phyloP scores from a whole-genome alignment of 2,113 vertebrate species.

The Onychorhynchus coronatus region DNA sequence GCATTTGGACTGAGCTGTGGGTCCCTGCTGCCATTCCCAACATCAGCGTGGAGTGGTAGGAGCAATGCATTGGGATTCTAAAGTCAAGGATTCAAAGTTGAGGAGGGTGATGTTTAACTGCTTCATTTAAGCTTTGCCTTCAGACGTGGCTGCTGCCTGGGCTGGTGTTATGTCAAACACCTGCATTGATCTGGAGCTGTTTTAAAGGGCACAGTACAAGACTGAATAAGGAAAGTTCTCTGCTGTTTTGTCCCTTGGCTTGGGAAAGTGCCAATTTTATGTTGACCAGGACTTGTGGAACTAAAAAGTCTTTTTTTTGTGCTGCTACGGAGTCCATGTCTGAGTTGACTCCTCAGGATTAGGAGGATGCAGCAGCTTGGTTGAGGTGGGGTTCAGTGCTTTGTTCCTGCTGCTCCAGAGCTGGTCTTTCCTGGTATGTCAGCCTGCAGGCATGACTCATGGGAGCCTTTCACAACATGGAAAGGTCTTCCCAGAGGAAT shows the following conservation, averaged over 20 bases:
- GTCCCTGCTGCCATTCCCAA: background rate
- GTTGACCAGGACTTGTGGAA: background rate
- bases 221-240: background rate
- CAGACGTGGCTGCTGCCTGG: background rate
- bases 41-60: background rate
- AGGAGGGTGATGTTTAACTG: background rate
- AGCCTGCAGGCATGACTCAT: conserved; percentile 33
- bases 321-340: background rate
- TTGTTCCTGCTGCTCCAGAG: background rate
- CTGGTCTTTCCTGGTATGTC: conserved; percentile 53
- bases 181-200: background rate
- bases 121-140: background rate
- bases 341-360: background rate
- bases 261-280: background rate
- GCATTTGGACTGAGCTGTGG: background rate
- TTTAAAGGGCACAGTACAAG: background rate
- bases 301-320: background rate
- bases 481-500: conserved; percentile 57
- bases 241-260: background rate
- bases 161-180: background rate
- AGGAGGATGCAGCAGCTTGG: background rate
- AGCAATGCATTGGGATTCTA: background rate
- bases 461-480: conserved; percentile 36
- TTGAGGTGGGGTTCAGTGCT: background rate
- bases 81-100: background rate